phyloP scores from a whole-genome alignment of 2,797 vertebrate genomes.

The Cynodonichthys magdalenae region DNA sequence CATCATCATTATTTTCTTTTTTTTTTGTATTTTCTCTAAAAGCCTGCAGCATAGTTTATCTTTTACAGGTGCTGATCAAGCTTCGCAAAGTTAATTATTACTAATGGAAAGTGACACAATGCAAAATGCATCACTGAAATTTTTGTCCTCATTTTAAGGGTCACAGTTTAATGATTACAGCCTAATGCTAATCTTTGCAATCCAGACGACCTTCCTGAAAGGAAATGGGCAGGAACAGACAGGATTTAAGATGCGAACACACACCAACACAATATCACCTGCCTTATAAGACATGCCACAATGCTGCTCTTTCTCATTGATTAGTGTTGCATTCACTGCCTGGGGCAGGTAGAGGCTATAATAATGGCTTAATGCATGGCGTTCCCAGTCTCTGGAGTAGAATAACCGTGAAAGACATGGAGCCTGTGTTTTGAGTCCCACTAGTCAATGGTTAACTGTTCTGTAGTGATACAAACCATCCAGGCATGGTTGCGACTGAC shows the following conservation, averaged over 20 bases:
- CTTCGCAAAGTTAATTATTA: constrained; percentile 43
- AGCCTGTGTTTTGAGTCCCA: constrained; percentile 47
- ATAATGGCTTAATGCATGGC: constrained; percentile 71
- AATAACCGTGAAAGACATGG: constrained; percentile 64
- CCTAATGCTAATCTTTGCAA: constrained; percentile 10
- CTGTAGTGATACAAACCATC: constrained; percentile 65
- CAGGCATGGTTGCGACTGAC: constrained; percentile 61
- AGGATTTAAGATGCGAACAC: constrained; percentile 31
- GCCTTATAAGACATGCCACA: constrained; percentile 49
- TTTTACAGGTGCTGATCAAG: neutral
- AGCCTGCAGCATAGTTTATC: neutral
- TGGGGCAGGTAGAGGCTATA: constrained; percentile 49
- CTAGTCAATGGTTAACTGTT: constrained; percentile 83
- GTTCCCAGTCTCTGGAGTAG: constrained; percentile 55
- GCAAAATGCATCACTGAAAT: constrained; percentile 4
- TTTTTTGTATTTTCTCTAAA: neutral
- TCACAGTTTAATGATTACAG: constrained; percentile 26
- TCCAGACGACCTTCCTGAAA: constrained; percentile 50
- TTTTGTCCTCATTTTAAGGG: constrained; percentile 1
- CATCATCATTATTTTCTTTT: neutral
- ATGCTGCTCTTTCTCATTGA: constrained; percentile 68
- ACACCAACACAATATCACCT: constrained; percentile 37
- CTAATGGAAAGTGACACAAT: constrained; percentile 3
- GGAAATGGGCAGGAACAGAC: constrained; percentile 31
- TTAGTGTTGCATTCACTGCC: constrained; percentile 73